A percentile compares a stretch with the other conserved stretches of the same genome.
Evolutionary conservation across 2,888 invertebrate species (phyloP).

Genomic region (Brassicogethes aeneus): DNA sequence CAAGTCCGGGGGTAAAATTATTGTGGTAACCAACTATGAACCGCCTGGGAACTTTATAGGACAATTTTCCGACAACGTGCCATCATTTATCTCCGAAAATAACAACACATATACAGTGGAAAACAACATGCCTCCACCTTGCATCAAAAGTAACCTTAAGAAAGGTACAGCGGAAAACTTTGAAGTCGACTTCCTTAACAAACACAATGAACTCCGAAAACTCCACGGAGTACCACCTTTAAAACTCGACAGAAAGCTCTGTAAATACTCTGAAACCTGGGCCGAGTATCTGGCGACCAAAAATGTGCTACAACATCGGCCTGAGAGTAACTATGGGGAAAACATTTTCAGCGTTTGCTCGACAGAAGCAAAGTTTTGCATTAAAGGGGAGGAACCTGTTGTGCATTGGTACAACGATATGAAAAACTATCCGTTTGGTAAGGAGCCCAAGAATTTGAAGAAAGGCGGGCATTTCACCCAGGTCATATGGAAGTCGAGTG

Average conservation of each 20-base stretch:
- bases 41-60: conserved; percentile 82
- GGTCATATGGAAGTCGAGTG: conserved; percentile 59
- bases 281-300: conserved; percentile 57
- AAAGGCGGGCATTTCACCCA: conserved; percentile 65
- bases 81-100: conserved; percentile 51
- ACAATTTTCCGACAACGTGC: conserved; percentile 63
- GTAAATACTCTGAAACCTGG: conserved; percentile 63
- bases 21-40: conserved; percentile 82
- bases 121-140: background rate
- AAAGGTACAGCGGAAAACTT: conserved; percentile 42
- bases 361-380: conserved; percentile 55
- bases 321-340: conserved; percentile 72
- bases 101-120: conserved; percentile 46
- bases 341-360: conserved; percentile 74
- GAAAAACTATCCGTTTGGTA: conserved; percentile 51
- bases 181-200: conserved; percentile 60
- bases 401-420: conserved; percentile 71
- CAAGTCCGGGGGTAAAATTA: conserved; percentile 56
- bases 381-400: conserved; percentile 64
- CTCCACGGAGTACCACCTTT: conserved; percentile 62
- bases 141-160: conserved; percentile 50
- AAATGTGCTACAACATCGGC: conserved; percentile 63
- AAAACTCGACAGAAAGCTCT: conserved; percentile 54
- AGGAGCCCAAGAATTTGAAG: conserved; percentile 50
- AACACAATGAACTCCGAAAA: conserved; percentile 64